phyloP scores from a whole-genome alignment of 2,888 invertebrate genomes.

The Anagyrus pseudococci region DNA sequence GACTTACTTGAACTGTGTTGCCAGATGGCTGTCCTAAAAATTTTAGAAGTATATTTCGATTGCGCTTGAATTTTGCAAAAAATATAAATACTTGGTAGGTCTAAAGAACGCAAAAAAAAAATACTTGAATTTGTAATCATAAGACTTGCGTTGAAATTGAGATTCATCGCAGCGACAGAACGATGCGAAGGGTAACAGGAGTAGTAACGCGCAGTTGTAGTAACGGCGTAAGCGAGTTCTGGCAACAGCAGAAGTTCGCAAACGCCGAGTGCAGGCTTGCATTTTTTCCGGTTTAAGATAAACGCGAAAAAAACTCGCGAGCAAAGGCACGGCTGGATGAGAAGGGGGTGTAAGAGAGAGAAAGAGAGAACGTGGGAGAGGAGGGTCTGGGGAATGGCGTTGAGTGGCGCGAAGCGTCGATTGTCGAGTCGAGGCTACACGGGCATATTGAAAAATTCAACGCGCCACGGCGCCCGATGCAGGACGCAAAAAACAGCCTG shows the following conservation, averaged over 20 bases:
- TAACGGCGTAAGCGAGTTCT: no score
- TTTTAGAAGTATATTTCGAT: no score
- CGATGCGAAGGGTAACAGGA: slow-evolving; percentile 18
- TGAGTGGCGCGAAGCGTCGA: slow-evolving; percentile 23
- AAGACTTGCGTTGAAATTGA: no score
- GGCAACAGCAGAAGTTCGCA: background rate
- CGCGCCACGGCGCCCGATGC: background rate
- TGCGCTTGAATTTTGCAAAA: no score
- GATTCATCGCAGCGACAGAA: slow-evolving; percentile 22
- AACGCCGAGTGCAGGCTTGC: background rate
- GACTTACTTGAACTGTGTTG: no score
- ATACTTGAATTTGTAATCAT: no score
- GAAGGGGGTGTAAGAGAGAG: background rate
- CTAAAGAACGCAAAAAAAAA: no score
- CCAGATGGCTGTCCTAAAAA: no score
- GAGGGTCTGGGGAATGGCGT: slow-evolving; percentile 2
- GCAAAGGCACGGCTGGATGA: background rate
- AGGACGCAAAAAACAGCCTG: slow-evolving; percentile 14
- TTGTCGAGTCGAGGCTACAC: slow-evolving; percentile 18
- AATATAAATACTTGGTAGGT: no score
- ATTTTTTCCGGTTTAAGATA: background rate
- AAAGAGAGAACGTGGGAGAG: background rate
- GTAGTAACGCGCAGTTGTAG: no score
- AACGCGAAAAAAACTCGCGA: slow-evolving; percentile 11
- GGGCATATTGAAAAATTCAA: slow-evolving; percentile 43